Evolutionary conservation across 2,888 invertebrate genomes (phyloP).

Genomic region (Tachina grossa): DNA sequence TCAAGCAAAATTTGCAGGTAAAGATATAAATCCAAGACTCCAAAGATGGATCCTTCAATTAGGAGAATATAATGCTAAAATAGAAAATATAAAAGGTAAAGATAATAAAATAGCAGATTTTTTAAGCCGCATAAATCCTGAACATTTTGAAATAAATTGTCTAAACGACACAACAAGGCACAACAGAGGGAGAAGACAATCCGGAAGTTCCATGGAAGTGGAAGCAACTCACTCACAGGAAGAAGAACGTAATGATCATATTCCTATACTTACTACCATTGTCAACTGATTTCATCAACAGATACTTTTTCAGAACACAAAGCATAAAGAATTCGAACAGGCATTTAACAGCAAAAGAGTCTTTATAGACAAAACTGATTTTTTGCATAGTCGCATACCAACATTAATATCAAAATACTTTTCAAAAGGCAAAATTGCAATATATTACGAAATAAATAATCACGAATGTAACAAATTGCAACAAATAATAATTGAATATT

Average conservation of each 20-base stretch:
- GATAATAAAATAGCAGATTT: constrained; percentile 36
- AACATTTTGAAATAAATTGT: constrained; percentile 29
- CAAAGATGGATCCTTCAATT: constrained; percentile 48
- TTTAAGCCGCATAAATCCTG: constrained; percentile 14
- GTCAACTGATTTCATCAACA: constrained; percentile 34
- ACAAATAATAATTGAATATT: constrained; percentile 1
- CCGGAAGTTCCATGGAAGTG: constrained; percentile 22
- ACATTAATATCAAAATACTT: constrained; percentile 19
- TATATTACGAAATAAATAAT: constrained; percentile 7
- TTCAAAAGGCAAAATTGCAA: constrained; percentile 5
- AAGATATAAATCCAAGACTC: constrained; percentile 52
- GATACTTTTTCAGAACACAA: constrained; percentile 36
- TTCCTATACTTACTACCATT: too few species aligned
- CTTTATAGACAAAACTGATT: constrained; percentile 8
- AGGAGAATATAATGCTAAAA: too few species aligned
- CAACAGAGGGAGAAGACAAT: constrained; percentile 1
- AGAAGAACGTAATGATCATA: too few species aligned
- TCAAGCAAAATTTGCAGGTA: constrained; percentile 43
- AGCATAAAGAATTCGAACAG: constrained; percentile 22
- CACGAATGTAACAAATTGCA: constrained; percentile 22
- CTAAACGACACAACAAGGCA: constrained; percentile 1
- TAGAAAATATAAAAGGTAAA: too few species aligned
- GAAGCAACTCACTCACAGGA: too few species aligned
- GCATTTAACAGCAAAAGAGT: constrained; percentile 16
- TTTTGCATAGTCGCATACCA: neutral